Base-by-base conservation (phyloP, 2,888 invertebrate species). In the Orthonevra nobilis region DNA sequence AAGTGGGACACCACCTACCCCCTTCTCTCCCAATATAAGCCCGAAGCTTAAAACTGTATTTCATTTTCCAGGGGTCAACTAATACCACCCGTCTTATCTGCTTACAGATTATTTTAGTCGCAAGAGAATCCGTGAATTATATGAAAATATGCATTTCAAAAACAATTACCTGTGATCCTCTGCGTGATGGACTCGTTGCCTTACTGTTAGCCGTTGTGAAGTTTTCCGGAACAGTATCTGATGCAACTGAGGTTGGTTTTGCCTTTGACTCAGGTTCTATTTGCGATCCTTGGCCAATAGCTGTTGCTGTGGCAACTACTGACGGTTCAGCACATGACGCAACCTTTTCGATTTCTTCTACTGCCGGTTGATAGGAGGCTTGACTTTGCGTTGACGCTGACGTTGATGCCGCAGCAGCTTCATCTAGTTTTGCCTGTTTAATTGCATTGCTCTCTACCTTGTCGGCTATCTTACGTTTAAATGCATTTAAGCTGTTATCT, bases 381-480 rank as follows among this genome's bases (percentile, higher is more conserved):
- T 48, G 40, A 6, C n/a, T n/a, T n/a, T n/a, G n/a, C n/a, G n/a
- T n/a, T n/a, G n/a, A n/a, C n/a, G 30, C 46, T 14, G 38, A 42
- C n/a, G 34, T 12, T 14, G 28, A 50, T 0, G 28, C 20, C 2
- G 61, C 48, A 19, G 77, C 50, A 19, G 44, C 32, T 52, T 74
- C 72, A 12, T 75, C 82, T 3, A 82, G 6, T 58, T 82, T 83
- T 5, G 72, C 64, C 9, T 82, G 81, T 70, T 83, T 83, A 10
- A 42, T 84, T 6, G 83, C 81, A 19, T 83, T 85, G 48, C 84
- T 84, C 12, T 83, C 84, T 2, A 81, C 68, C n/a, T 87, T 85
- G 1, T 74, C 73, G 0, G 68, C 66, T 9, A 84, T 56, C 68
- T 85, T 85, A 0, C 84, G 81, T 69, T 85, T 85, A 5, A 84